Base-by-base conservation (phyloP, 2,888 invertebrate species). In the Epistrophe eligans region DNA sequence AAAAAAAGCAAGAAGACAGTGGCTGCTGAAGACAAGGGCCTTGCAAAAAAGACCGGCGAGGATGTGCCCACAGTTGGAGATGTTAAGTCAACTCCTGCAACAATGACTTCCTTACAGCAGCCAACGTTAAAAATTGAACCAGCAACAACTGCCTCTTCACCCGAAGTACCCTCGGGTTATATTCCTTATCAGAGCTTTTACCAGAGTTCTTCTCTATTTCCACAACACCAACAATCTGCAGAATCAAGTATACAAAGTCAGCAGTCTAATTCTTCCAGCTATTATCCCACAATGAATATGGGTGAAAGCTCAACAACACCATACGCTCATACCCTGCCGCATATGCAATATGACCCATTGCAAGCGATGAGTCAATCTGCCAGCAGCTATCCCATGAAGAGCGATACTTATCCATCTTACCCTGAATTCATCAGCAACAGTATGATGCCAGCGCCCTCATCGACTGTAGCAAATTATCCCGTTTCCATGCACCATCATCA, bases 1-100 rank as follows among this genome's bases (percentile, higher is more conserved):
- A 93, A 93, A 79, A 93, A 93, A 77, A 91, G 90, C 45, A 93
- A 92, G 88, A 92, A 92, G 79, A 89, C 90, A 0, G 79, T 90
- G 15, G 90, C 90, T 8, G 90, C 91, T 52, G 91, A 92, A 60
- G 90, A 91, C 38, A 91, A 91, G 79, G 90, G 89, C 77, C 88
- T 89, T 11, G 82, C 89, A 4, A 89, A 88, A 35, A 88, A 83
- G 40, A 45, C 57, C 10, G 77, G 89, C 88, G 74, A 64, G 19
- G 43, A 84, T 71, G 13, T 24, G 4, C 15, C 80, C 48, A 48
- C 66, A 58, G n/a, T 32, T 7, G 89, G 80, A 82, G 43, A 28
- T 72, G 38, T 81, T 74, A 57, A 90, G 50, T 17, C 73, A 9
- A 48, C 32, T 28, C 48, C 72, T 50, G 8, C 80, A 19, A 55